Conservation (phyloP, 2,888 invertebrate genomes). For the Nephrotoma flavescens region DNA sequence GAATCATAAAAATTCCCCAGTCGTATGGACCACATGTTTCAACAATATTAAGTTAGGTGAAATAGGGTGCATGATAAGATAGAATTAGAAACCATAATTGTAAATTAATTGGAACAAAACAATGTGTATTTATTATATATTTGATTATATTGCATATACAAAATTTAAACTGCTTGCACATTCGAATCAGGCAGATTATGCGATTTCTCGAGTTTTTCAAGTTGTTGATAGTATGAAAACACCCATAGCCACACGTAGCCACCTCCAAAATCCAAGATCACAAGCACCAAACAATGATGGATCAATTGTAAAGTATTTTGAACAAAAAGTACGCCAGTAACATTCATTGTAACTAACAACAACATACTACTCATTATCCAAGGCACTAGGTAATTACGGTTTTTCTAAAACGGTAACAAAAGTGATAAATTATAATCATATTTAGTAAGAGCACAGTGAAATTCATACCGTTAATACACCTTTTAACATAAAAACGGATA, state of each 20-base stretch:
- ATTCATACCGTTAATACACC: neutral
- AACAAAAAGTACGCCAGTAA: neutral
- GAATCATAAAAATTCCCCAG: too few species aligned
- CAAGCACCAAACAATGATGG: neutral
- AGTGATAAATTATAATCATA: neutral
- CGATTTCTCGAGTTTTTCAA: neutral
- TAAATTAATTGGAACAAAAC: too few species aligned
- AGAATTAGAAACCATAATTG: too few species aligned
- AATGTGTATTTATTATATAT: too few species aligned
- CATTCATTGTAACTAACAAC: neutral
- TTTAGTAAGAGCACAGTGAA: neutral
- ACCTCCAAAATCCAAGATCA: neutral
- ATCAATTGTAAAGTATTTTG: neutral
- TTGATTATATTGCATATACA: too few species aligned
- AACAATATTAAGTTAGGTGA: too few species aligned
- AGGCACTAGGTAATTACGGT: neutral
- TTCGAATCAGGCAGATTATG: too few species aligned
- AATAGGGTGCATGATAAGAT: too few species aligned
- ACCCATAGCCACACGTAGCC: neutral
- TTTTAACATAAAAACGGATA: neutral
- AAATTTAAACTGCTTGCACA: too few species aligned
- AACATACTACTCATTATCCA: neutral
- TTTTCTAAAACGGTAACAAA: neutral
- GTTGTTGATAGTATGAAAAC: neutral
- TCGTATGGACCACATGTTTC: too few species aligned